These are phyloP conservation scores for Ursus arctos DNA, from an alignment of 2,113 vertebrate species.

Conservation along the genomic window DNA sequence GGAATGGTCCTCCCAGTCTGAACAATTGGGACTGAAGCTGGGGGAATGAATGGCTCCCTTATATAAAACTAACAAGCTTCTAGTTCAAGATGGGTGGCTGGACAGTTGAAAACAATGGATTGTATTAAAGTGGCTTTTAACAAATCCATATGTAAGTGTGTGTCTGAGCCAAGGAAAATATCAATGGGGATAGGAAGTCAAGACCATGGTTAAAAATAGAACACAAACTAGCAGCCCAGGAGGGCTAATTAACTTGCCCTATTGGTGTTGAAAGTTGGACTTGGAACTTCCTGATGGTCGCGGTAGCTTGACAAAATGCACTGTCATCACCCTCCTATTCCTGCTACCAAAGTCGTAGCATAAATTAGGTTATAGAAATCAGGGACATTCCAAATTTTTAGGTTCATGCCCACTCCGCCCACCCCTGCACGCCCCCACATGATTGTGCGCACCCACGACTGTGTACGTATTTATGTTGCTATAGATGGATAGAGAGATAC, in stretches of 20 bases:
- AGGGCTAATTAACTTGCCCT: conserved; percentile 31
- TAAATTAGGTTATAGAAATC: not conserved
- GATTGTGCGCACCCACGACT: no score
- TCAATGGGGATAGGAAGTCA: not conserved
- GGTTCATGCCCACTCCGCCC: not conserved
- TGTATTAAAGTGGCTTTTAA: not conserved
- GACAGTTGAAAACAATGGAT: not conserved
- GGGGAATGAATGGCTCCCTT: fast-evolving
- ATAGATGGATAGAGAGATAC: not conserved
- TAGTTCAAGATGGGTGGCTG: not conserved
- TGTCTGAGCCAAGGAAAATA: conserved; percentile 20
- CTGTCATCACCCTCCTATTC: not conserved
- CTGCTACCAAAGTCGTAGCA: not conserved
- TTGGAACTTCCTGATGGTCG: not conserved
- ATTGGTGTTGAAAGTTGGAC: not conserved
- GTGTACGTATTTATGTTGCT: no score
- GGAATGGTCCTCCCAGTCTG: not conserved
- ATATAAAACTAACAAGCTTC: not conserved
- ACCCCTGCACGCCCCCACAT: not conserved
- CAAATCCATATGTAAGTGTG: not conserved
- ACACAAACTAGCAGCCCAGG: not conserved
- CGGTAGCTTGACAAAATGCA: not conserved
- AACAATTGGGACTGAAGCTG: not conserved
- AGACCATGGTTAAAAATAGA: not conserved
- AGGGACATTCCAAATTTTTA: not conserved